Evolutionary conservation across 1,140 invertebrate genomes (phyloP).

Genomic region (Thaumetopoea pityocampa): DNA sequence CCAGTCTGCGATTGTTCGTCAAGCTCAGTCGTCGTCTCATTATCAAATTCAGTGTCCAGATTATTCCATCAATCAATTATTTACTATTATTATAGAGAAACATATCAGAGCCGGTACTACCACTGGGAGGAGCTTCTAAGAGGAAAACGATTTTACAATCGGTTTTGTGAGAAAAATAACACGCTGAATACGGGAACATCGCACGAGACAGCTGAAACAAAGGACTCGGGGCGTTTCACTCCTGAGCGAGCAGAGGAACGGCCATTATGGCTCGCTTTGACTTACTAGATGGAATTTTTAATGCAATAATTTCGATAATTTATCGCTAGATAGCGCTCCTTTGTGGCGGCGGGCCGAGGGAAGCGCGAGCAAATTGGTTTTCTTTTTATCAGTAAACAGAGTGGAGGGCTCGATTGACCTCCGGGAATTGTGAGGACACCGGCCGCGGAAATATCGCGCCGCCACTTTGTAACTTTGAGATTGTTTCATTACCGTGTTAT

Average conservation of each 20-base stretch:
- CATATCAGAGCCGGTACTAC: no score
- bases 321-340: slow-evolving; percentile 74
- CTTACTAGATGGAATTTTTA: slow-evolving; percentile 82
- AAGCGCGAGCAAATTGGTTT: slow-evolving; percentile 44
- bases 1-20: no score
- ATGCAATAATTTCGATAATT: slow-evolving; percentile 83
- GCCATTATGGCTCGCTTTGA: slow-evolving; percentile 76
- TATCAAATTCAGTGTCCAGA: no score
- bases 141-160: slow-evolving; percentile 38
- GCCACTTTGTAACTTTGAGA: no score
- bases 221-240: slow-evolving; percentile 22
- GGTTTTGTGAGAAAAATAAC: slow-evolving; percentile 34
- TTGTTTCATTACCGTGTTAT: no score
- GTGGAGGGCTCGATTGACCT: slow-evolving; percentile 37
- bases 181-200: slow-evolving; percentile 11
- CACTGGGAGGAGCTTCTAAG: no score
- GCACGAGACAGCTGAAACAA: slow-evolving; percentile 6
- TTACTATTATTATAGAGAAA: no score
- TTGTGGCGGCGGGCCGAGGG: slow-evolving; percentile 36
- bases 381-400: slow-evolving; percentile 52
- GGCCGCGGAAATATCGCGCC: slow-evolving; percentile 1
- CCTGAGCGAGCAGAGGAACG: slow-evolving; percentile 4
- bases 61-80: no score
- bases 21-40: no score
- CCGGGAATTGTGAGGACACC: slow-evolving; percentile 22